Conservation (phyloP, 1,140 invertebrate genomes). For the Drosophila pseudoananassae region DNA sequence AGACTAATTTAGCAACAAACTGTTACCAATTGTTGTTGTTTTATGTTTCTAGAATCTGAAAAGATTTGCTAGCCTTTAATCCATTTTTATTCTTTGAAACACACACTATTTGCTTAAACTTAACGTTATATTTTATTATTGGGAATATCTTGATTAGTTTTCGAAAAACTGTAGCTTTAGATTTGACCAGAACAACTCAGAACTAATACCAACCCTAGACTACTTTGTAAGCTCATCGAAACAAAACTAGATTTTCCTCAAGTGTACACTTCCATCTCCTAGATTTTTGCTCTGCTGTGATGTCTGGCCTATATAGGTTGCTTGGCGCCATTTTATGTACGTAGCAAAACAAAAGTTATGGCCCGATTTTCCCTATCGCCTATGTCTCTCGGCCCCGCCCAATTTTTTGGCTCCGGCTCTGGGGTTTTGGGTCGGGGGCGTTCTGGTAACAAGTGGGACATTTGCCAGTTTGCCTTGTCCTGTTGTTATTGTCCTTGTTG, state of each 20-base stretch:
- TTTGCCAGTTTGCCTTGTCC: constrained; percentile 65
- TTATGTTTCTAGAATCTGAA: too few relatives aligned
- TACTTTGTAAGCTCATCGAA: neutral
- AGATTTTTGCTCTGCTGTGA: constrained; percentile 33
- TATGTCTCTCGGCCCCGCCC: constrained; percentile 35
- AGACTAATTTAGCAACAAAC: too few relatives aligned
- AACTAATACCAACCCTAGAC: neutral
- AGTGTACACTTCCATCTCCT: constrained; percentile 33
- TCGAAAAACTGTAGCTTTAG: too few relatives aligned
- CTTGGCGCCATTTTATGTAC: constrained; percentile 81
- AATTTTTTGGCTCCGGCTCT: constrained; percentile 5
- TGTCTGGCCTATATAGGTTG: constrained; percentile 81
- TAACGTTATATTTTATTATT: too few relatives aligned
- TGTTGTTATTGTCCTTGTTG: constrained; percentile 49
- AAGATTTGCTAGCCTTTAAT: too few relatives aligned
- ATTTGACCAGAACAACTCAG: too few relatives aligned
- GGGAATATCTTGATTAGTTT: too few relatives aligned
- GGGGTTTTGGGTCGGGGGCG: constrained; percentile 17
- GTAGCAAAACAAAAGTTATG: constrained; percentile 81
- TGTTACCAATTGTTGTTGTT: too few relatives aligned
- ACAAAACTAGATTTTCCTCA: constrained; percentile 3
- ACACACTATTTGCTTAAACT: too few relatives aligned
- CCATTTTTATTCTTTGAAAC: too few relatives aligned
- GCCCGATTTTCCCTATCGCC: constrained; percentile 70
- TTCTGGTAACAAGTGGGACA: constrained; percentile 78